phyloP scores from a whole-genome alignment of 2,888 invertebrate genomes.

The Tanytarsus gracilentus region DNA sequence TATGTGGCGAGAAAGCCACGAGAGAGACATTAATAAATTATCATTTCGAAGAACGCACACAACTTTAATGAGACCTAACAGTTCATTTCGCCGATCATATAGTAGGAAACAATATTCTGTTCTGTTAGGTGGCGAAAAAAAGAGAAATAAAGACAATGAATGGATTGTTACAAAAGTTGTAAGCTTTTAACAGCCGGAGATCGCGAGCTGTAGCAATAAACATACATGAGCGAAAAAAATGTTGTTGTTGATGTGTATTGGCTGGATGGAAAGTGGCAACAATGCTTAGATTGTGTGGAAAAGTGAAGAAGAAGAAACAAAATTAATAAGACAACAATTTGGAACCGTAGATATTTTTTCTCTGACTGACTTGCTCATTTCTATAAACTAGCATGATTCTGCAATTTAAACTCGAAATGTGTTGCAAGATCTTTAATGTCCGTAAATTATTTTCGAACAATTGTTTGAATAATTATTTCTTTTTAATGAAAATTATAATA shows the following conservation, averaged over 20 bases:
- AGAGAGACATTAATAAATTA: no score
- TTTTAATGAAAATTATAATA: no score
- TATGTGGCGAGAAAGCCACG: no score
- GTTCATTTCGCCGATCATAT: background rate
- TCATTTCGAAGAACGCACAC: no score
- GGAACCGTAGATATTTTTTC: slow-evolving; percentile 17
- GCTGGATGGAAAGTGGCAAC: slow-evolving; percentile 17
- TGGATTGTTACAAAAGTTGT: background rate
- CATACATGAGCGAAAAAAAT: no score
- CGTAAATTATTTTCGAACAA: no score
- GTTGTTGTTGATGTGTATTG: background rate
- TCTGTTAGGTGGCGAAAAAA: background rate
- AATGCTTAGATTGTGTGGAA: slow-evolving; percentile 8
- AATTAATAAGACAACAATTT: slow-evolving; percentile 15
- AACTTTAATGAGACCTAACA: background rate
- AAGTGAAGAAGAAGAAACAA: background rate
- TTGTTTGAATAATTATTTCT: no score
- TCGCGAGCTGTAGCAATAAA: background rate
- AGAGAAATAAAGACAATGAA: background rate
- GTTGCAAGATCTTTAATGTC: no score
- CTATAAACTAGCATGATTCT: background rate
- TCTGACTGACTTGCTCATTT: background rate
- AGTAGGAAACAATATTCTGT: background rate
- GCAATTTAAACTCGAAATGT: background rate
- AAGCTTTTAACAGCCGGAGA: background rate